phyloP scores from a whole-genome alignment of 1,140 invertebrate genomes.

The Drosophila elegans region DNA sequence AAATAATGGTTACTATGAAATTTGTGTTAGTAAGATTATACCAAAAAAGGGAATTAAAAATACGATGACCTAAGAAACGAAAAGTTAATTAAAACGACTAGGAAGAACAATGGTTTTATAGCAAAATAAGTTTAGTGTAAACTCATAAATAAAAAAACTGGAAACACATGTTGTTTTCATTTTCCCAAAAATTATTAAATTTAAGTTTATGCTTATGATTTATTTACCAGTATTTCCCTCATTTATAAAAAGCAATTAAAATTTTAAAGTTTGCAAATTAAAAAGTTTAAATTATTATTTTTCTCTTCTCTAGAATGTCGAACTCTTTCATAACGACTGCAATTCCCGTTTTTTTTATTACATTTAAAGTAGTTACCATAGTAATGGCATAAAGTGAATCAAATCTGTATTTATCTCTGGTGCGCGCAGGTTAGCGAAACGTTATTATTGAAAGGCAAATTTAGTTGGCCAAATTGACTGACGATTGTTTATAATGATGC shows the following conservation, averaged over 20 bases:
- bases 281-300: neutral
- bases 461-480: constrained; percentile 13
- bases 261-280: neutral
- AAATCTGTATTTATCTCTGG: constrained; percentile 44
- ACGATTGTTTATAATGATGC: constrained; percentile 11
- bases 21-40: too few relatives aligned
- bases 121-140: too few relatives aligned
- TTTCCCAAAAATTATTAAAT: neutral
- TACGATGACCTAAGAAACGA: too few relatives aligned
- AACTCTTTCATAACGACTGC: constrained; percentile 23
- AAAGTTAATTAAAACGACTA: too few relatives aligned
- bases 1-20: too few relatives aligned
- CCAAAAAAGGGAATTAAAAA: too few relatives aligned
- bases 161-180: too few relatives aligned
- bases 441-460: constrained; percentile 27
- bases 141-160: too few relatives aligned
- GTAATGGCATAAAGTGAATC: constrained; percentile 19
- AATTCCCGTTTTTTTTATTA: constrained; percentile 19
- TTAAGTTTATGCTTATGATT: neutral
- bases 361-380: constrained; percentile 25
- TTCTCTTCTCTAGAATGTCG: constrained; percentile 30
- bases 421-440: constrained; percentile 8
- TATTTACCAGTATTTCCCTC: neutral
- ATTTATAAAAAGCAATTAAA: neutral
- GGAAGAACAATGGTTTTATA: too few relatives aligned